Base-by-base conservation (phyloP, 2,888 invertebrate species). In the Hecatera dysodea region DNA sequence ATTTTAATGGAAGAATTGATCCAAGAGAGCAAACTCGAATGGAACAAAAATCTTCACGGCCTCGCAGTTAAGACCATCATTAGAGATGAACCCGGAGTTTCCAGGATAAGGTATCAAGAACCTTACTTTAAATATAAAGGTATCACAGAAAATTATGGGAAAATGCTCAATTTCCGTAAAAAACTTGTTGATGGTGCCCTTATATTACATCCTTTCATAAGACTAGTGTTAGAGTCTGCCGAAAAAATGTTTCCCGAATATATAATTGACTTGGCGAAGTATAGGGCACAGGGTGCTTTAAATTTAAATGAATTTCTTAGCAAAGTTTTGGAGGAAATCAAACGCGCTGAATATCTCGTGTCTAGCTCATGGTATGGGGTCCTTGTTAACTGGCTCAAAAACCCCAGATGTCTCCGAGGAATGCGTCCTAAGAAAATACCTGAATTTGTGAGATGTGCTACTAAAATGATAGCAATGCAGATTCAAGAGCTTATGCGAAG, bases 401-500 rank as follows among this genome's bases (percentile, higher is more conserved):
- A 95, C 79, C 96, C 96, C 8, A 90, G 95, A 76, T 95, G 96
- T 76, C 82, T 96, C 15, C 92, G 87, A 88, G 93, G 93, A 24
- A 93, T 96, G 93, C 90, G 88, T 19, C 84, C 86, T 2, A 95
- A 92, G 73, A 92, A 88, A 78, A 88, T 94, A 75, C 90, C 94
- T 0, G 88, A 89, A 24, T 95, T 96, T 84, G 90, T 96, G 7
- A 92, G 84, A 81, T 95, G 95, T 83, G 93, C 95, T 22, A 93
- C 93, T 17, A 95, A 92, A 89, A 94, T 94, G 87, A 95, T 96
- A 86, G 93, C 95, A 5, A 94, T 96, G 84, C 97, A 97, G 90
- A 96, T 98, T 82, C 97, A 97, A 82, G 96, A 97, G 84, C 87
- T 97, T 44, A 97, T 98, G 95, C 96, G 97, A 62, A 94, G 96